phyloP scores from a whole-genome alignment of 2,113 vertebrate species.

The Oxyura jamaicensis region DNA sequence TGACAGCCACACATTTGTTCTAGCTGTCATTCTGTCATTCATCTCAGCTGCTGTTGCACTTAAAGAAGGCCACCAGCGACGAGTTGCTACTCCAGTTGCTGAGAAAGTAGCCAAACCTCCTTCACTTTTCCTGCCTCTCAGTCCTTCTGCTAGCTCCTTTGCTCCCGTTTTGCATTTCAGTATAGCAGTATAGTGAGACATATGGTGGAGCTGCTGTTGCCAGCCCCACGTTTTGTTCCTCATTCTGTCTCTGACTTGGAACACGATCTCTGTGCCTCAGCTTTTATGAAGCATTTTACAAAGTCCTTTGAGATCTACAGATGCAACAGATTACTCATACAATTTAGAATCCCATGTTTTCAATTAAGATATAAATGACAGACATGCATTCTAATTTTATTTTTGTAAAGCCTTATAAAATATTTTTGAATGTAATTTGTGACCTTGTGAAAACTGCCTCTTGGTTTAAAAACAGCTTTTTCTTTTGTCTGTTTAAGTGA shows the following conservation, averaged over 20 bases:
- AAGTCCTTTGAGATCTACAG: conserved; percentile 25
- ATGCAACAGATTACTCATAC: conserved; percentile 3
- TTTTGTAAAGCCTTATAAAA: conserved; percentile 45
- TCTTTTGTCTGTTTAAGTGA: conserved; percentile 37
- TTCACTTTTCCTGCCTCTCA: background rate
- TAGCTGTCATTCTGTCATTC: conserved; percentile 19
- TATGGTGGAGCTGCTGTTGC: background rate
- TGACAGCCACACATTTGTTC: background rate
- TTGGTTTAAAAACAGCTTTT: conserved; percentile 36
- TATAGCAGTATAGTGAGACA: background rate
- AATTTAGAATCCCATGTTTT: conserved; percentile 28
- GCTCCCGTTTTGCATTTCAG: conserved; percentile 13
- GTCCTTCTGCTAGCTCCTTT: background rate
- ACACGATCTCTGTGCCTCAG: background rate
- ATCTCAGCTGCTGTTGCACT: background rate
- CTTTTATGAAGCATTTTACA: conserved; percentile 29
- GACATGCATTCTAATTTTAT: conserved; percentile 1
- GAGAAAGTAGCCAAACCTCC: background rate
- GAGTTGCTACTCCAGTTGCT: background rate
- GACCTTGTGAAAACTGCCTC: conserved; percentile 31
- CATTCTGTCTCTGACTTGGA: background rate
- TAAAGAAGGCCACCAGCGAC: background rate
- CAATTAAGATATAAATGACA: conserved; percentile 39
- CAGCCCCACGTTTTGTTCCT: background rate
- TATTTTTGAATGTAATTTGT: conserved; percentile 44